Conservation (phyloP, 2,888 invertebrate genomes). For the Drosophila lutescens region DNA sequence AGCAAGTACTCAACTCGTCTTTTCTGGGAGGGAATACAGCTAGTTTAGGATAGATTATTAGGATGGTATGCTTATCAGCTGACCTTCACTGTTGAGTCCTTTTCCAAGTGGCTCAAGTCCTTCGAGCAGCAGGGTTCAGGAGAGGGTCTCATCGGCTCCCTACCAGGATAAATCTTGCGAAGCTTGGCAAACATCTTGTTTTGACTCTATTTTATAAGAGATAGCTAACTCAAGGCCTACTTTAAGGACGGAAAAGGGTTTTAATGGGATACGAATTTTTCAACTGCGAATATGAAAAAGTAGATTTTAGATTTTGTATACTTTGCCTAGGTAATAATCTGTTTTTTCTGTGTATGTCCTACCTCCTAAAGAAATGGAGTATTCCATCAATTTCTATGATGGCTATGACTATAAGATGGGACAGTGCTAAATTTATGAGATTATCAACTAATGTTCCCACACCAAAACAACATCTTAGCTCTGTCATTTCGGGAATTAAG, state of each 20-base stretch:
- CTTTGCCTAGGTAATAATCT: too few species aligned
- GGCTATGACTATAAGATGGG: too few species aligned
- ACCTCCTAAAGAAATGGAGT: too few species aligned
- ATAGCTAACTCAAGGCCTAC: background rate
- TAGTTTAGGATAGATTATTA: too few species aligned
- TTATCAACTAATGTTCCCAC: background rate
- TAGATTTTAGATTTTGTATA: too few species aligned
- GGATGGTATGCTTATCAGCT: background rate
- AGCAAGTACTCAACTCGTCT: background rate
- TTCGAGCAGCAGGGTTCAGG: background rate
- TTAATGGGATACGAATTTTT: too few species aligned
- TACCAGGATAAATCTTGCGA: slow-evolving; percentile 1
- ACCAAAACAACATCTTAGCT: background rate
- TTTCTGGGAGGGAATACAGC: slow-evolving; percentile 6
- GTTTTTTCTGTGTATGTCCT: too few species aligned
- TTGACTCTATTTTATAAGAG: background rate
- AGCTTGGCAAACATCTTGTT: slow-evolving; percentile 26
- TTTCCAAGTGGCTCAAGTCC: slow-evolving; percentile 25
- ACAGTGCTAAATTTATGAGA: too few species aligned
- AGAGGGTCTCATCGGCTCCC: too few species aligned
- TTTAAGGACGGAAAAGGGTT: background rate
- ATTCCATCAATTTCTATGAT: too few species aligned
- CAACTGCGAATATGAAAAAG: too few species aligned
- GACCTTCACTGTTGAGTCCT: slow-evolving; percentile 4
- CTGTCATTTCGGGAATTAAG: slow-evolving; percentile 9